These are phyloP conservation scores for Vespertilio murinus DNA, from an alignment of 2,797 vertebrate genomes.

Conservation along the genomic window DNA sequence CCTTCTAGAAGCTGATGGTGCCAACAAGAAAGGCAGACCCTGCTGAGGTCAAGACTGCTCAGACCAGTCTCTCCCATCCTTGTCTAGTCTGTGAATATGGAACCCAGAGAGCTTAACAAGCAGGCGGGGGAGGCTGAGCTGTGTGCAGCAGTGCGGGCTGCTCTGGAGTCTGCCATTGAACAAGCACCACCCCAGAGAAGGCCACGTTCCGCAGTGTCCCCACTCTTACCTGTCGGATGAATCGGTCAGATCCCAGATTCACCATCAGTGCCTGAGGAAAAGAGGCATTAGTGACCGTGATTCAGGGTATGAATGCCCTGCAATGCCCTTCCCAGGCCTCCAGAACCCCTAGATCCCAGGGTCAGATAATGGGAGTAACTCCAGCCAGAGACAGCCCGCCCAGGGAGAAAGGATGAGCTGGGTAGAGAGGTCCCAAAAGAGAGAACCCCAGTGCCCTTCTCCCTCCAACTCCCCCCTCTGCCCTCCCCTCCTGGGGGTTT, in stretches of 20 bases:
- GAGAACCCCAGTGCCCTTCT: background rate
- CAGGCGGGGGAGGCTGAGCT: background rate
- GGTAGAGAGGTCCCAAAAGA: background rate
- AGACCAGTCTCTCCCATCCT: background rate
- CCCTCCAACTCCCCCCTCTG: background rate
- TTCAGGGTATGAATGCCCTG: background rate
- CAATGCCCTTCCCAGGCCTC: background rate
- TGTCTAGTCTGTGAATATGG: background rate
- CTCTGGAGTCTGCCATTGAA: background rate
- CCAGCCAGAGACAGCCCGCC: background rate
- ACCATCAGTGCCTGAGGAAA: constrained; percentile 95
- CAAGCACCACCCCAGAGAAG: background rate
- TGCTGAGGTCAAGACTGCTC: background rate
- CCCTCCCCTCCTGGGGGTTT: background rate
- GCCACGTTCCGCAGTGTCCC: background rate
- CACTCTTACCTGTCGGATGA: constrained; percentile 94
- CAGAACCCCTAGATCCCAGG: constrained; percentile 22
- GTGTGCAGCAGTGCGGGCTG: too few species aligned
- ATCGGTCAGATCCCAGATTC: constrained; percentile 96
- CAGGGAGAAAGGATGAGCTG: background rate
- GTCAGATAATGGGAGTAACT: constrained; percentile 14
- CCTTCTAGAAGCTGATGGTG: background rate
- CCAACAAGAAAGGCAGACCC: background rate
- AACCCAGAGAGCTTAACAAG: background rate
- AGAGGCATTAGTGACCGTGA: constrained; percentile 48